Conservation (phyloP, 2,797 vertebrate species). For the Epinephelus awoara region DNA sequence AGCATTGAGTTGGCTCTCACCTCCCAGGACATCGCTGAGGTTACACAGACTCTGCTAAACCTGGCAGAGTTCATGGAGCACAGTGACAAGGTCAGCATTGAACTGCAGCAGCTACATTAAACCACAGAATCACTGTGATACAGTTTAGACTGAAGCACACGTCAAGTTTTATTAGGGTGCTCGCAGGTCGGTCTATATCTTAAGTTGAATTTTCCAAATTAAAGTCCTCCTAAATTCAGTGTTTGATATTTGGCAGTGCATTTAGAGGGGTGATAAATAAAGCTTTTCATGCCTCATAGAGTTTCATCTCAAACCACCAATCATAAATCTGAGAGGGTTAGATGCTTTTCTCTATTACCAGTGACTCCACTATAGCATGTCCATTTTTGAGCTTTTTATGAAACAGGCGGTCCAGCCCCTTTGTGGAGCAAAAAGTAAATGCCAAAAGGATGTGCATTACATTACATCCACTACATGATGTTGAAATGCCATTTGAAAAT, state of each 20-base stretch:
- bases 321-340: conserved; percentile 5
- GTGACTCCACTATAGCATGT: neutral
- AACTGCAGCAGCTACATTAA: neutral
- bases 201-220: neutral
- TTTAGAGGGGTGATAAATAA: neutral
- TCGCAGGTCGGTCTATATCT: neutral
- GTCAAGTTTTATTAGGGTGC: neutral
- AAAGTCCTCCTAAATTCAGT: neutral
- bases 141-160: neutral
- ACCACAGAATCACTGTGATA: neutral
- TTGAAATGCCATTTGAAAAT: conserved; percentile 26
- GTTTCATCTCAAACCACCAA: neutral
- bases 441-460: neutral
- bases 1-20: conserved; percentile 97
- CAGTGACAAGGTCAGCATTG: conserved; percentile 94
- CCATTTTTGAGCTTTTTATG: conserved; percentile 11
- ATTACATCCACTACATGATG: conserved; percentile 7
- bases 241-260: neutral
- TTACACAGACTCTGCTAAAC: conserved; percentile 98
- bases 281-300: neutral
- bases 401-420: neutral
- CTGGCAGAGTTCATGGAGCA: conserved; percentile 99
- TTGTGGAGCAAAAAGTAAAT: conserved; percentile 16
- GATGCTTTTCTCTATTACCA: conserved; percentile 1
- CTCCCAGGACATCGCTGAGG: conserved; percentile 98